Conservation (phyloP, 2,113 vertebrate species). For the Dasyprocta punctata region DNA sequence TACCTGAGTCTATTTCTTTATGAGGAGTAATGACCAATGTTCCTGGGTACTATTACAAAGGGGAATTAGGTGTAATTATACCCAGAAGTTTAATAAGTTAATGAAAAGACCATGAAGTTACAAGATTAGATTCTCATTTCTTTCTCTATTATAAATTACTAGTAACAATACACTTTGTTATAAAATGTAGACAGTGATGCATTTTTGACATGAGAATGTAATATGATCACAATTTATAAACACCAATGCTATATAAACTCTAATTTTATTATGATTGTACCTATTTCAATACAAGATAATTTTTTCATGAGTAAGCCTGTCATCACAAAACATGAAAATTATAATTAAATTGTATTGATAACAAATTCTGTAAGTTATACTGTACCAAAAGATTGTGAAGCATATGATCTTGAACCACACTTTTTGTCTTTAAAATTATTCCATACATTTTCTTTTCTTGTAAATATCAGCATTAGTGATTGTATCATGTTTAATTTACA, state of each 20-base stretch:
- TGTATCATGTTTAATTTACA: conserved; percentile 10
- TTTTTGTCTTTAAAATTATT: background rate
- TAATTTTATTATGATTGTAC: background rate
- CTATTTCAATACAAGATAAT: background rate
- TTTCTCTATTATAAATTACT: background rate
- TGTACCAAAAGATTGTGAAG: background rate
- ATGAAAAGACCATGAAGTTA: background rate
- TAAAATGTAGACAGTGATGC: background rate
- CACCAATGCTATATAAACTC: background rate
- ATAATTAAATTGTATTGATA: background rate
- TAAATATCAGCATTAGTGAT: background rate
- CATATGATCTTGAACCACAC: background rate
- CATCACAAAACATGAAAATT: background rate
- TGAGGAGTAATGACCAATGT: background rate
- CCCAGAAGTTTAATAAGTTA: background rate
- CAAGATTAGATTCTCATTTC: background rate
- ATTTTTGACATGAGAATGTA: background rate
- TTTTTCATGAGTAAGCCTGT: background rate
- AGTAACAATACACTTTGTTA: background rate
- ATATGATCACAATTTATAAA: background rate
- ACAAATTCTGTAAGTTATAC: background rate
- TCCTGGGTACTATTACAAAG: background rate
- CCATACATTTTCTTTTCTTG: background rate
- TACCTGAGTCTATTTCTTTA: background rate
- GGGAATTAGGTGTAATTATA: background rate